Conservation (phyloP, 2,113 vertebrate genomes). For the Pimephales promelas region DNA sequence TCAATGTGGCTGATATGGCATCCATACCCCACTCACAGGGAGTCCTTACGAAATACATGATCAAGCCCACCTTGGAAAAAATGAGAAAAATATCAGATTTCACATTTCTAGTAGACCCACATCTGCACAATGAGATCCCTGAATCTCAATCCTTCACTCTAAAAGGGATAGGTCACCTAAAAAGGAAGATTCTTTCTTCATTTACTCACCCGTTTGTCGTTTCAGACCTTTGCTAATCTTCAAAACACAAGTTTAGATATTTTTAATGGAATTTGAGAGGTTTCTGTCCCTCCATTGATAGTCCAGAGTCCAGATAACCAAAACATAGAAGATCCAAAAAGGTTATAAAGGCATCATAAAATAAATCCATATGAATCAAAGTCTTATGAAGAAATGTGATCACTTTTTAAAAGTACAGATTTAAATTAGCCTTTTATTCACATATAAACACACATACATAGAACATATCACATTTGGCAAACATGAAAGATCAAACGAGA, state of each 20-base stretch:
- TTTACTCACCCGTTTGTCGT: not conserved
- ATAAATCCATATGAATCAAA: not conserved
- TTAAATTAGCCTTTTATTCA: too few species aligned
- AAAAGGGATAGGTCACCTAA: not conserved
- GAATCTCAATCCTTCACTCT: not conserved
- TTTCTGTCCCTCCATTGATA: not conserved
- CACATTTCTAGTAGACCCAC: not conserved
- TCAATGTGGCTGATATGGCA: constrained; percentile 95
- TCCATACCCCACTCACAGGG: constrained; percentile 99
- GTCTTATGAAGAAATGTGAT: not conserved
- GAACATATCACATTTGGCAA: too few species aligned
- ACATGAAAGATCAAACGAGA: too few species aligned
- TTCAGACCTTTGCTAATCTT: not conserved
- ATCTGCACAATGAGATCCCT: not conserved
- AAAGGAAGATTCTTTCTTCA: not conserved
- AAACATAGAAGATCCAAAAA: not conserved
- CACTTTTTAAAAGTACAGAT: too few species aligned
- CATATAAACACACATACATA: too few species aligned
- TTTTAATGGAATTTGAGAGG: not conserved
- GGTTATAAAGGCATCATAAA: not conserved
- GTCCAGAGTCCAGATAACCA: not conserved
- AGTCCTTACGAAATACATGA: constrained; percentile 98
- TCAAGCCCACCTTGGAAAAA: constrained; percentile 86
- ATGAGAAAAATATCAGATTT: constrained; percentile 1
- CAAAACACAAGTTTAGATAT: not conserved